phyloP scores from a whole-genome alignment of 2,113 vertebrate genomes.

The Saguinus midas region DNA sequence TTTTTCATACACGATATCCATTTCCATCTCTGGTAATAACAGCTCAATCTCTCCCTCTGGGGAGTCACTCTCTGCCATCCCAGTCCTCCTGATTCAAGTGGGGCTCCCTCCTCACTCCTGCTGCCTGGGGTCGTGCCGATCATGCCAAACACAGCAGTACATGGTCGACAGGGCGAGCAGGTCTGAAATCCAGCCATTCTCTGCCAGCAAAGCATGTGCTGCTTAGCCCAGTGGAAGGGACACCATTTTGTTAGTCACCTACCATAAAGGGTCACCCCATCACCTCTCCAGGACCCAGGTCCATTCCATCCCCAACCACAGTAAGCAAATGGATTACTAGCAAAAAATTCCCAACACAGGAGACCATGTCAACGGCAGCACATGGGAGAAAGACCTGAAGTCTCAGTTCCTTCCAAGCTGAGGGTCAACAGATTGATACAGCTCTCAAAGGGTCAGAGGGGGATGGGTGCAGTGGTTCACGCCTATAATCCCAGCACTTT shows the following conservation, averaged over 20 bases:
- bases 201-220: neutral
- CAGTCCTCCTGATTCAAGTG: neutral
- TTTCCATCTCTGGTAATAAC: neutral
- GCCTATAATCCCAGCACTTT: too few species aligned
- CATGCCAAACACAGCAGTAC: neutral
- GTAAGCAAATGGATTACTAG: neutral
- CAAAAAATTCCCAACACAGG: neutral
- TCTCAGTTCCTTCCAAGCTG: neutral
- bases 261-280: neutral
- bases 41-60: neutral
- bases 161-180: neutral
- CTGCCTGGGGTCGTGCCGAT: accelerated
- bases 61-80: neutral
- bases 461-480: too few species aligned
- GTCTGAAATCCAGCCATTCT: neutral
- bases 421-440: neutral
- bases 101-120: neutral
- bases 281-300: neutral
- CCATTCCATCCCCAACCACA: neutral
- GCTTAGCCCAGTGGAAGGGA: neutral
- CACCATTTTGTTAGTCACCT: neutral
- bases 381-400: neutral
- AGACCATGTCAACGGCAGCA: neutral
- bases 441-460: neutral
- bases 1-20: neutral